These are phyloP conservation scores for Pedicia rivosa DNA, from an alignment of 2,888 invertebrate genomes.

Conservation along the genomic window DNA sequence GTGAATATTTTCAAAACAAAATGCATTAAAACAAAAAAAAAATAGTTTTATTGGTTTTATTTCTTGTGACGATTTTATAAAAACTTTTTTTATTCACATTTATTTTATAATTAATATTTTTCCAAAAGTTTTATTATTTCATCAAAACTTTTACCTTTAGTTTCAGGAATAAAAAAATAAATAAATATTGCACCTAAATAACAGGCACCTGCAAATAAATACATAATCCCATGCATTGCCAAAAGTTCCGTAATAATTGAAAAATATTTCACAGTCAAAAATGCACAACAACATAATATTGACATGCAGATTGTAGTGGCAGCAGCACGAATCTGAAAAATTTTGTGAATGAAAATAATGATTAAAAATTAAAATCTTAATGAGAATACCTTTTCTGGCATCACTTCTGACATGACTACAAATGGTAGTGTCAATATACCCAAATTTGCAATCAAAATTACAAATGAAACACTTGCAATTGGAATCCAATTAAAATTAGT, in stretches of 20 bases:
- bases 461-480: conserved; percentile 8
- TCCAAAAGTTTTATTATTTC: conserved; percentile 18
- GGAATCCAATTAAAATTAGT: conserved; percentile 9
- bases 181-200: conserved; percentile 21
- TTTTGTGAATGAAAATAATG: too few relatives aligned
- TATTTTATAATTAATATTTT: too few relatives aligned
- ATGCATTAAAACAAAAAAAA: too few relatives aligned
- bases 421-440: conserved; percentile 11
- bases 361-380: too few relatives aligned
- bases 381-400: conserved; percentile 9
- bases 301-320: conserved; percentile 10
- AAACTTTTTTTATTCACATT: too few relatives aligned
- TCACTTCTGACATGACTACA: conserved; percentile 9
- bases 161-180: conserved; percentile 23
- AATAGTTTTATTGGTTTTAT: too few relatives aligned
- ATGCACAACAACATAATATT: conserved; percentile 14
- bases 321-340: conserved; percentile 3
- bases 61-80: too few relatives aligned
- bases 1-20: too few relatives aligned
- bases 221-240: conserved; percentile 24
- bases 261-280: conserved; percentile 14
- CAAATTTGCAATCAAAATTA: conserved; percentile 9
- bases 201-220: conserved; percentile 20
- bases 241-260: conserved; percentile 17
- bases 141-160: conserved; percentile 26